phyloP scores from a whole-genome alignment of 2,797 vertebrate genomes.

The Falco novaeseelandiae region DNA sequence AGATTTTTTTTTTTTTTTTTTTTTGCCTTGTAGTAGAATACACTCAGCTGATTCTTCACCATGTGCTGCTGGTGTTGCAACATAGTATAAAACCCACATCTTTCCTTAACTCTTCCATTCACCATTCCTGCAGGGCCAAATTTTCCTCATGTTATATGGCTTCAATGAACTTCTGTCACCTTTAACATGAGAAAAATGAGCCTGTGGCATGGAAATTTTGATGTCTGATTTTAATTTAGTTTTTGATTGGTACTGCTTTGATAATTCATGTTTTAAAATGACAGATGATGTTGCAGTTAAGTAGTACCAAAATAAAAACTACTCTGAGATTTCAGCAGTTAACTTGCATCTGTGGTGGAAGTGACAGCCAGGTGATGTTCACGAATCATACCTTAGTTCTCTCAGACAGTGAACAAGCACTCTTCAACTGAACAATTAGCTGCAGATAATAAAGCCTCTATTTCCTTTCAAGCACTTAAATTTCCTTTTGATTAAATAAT shows the following conservation, averaged over 20 bases:
- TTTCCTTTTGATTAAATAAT: constrained; percentile 51
- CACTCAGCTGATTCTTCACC: neutral
- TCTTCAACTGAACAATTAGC: neutral
- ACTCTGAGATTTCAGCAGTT: neutral
- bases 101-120: neutral
- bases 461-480: constrained; percentile 23
- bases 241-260: neutral
- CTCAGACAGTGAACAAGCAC: neutral
- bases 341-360: neutral
- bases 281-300: neutral
- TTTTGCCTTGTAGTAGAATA: neutral
- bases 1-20: neutral
- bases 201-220: neutral
- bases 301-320: neutral
- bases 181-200: neutral
- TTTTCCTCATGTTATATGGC: neutral
- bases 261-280: neutral
- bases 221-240: neutral
- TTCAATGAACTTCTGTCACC: neutral
- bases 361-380: neutral
- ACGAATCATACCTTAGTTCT: neutral
- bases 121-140: neutral
- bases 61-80: neutral
- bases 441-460: constrained; percentile 5
- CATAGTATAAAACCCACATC: neutral